Evolutionary conservation across 1,140 invertebrate genomes (phyloP).

Genomic region (Palaemon carinicauda): DNA sequence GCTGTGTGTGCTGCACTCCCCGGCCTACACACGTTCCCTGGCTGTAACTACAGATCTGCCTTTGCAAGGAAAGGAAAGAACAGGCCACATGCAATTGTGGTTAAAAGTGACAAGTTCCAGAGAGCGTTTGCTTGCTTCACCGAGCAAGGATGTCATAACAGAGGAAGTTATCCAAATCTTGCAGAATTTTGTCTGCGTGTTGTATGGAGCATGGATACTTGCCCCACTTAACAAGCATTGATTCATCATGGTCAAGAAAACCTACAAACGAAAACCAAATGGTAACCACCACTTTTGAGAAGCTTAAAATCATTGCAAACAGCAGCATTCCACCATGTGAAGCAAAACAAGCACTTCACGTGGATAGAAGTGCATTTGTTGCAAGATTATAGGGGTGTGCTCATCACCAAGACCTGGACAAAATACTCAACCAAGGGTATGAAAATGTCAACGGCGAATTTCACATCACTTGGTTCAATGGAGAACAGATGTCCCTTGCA

Average conservation of each 20-base stretch:
- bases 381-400: too few relatives aligned
- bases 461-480: too few relatives aligned
- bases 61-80: conserved; percentile 19
- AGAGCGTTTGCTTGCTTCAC: neutral
- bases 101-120: neutral
- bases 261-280: neutral
- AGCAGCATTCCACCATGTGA: too few relatives aligned
- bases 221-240: neutral
- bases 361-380: too few relatives aligned
- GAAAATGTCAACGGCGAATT: too few relatives aligned
- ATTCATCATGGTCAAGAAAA: neutral
- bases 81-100: neutral
- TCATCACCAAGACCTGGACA: too few relatives aligned
- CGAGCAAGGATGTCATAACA: neutral
- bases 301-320: neutral
- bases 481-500: too few relatives aligned
- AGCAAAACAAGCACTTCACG: too few relatives aligned
- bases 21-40: neutral
- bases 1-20: too few relatives aligned
- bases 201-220: neutral
- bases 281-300: neutral
- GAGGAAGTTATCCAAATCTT: neutral
- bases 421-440: too few relatives aligned
- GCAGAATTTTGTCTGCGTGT: too few relatives aligned
- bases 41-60: conserved; percentile 14